Percentiles rank a stretch among this genome's conserved stretches.
Evolutionary conservation across 2,797 vertebrate genomes (phyloP).

Genomic region (Acropternis orthonyx): DNA sequence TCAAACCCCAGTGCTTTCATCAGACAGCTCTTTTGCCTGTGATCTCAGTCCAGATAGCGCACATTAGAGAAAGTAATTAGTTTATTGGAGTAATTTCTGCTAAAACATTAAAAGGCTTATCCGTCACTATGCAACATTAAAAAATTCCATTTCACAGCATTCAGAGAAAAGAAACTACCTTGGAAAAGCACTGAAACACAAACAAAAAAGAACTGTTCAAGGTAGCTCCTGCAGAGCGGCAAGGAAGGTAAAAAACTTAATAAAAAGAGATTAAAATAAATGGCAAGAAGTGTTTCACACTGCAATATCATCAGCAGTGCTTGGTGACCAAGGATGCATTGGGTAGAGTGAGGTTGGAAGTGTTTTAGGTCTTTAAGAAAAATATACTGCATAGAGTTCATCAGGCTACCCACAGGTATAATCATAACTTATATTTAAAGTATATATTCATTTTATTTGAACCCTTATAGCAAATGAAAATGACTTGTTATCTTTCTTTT

Average conservation of each 20-base stretch:
- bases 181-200: neutral
- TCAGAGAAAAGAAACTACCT: neutral
- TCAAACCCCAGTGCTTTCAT: neutral
- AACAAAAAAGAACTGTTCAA: neutral
- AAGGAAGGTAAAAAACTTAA: neutral
- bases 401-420: neutral
- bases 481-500: neutral
- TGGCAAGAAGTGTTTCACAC: neutral
- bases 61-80: neutral
- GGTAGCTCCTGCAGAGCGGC: neutral
- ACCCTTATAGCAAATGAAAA: neutral
- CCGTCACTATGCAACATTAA: neutral
- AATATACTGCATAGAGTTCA: neutral
- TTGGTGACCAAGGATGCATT: neutral
- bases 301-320: neutral
- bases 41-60: neutral
- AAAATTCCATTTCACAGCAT: neutral
- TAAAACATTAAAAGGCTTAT: neutral
- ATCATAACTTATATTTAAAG: neutral
- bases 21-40: neutral
- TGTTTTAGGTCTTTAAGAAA: neutral
- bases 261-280: neutral
- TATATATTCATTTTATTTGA: neutral
- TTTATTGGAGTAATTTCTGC: neutral
- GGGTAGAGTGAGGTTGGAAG: neutral